These are phyloP conservation scores for Anoplopoma fimbria DNA, from an alignment of 2,113 vertebrate species.

Conservation along the genomic window DNA sequence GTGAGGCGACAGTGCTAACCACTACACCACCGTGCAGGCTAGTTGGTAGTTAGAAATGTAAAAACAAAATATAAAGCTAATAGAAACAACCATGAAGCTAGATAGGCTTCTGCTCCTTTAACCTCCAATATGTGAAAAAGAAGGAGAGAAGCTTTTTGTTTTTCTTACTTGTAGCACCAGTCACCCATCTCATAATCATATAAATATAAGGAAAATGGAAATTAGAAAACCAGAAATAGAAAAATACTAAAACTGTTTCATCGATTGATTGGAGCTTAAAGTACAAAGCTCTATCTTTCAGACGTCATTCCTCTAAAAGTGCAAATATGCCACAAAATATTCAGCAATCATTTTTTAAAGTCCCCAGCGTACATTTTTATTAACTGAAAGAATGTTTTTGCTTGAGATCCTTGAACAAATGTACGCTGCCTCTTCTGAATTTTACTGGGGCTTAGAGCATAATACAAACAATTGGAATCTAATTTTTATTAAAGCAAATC, in stretches of 20 bases:
- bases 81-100: background rate
- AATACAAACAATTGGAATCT: slow-evolving; percentile 51
- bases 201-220: background rate
- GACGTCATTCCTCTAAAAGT: background rate
- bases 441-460: slow-evolving; percentile 21
- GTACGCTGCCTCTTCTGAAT: slow-evolving; percentile 16
- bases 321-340: slow-evolving; percentile 27
- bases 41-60: no score
- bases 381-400: slow-evolving; percentile 37
- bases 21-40: no score
- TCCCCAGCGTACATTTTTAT: slow-evolving; percentile 32
- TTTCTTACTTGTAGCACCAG: no score
- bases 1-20: no score
- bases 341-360: slow-evolving; percentile 15
- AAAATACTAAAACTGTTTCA: background rate
- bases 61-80: background rate
- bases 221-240: background rate
- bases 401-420: slow-evolving; percentile 57
- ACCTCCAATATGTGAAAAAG: background rate
- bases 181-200: no score
- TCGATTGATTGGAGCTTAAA: background rate
- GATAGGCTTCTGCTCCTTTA: background rate
- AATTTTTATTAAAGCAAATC: slow-evolving; percentile 53
- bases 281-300: background rate
- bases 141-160: background rate